phyloP scores from a whole-genome alignment of 2,797 vertebrate species.

The Tympanoctomys barrerae region DNA sequence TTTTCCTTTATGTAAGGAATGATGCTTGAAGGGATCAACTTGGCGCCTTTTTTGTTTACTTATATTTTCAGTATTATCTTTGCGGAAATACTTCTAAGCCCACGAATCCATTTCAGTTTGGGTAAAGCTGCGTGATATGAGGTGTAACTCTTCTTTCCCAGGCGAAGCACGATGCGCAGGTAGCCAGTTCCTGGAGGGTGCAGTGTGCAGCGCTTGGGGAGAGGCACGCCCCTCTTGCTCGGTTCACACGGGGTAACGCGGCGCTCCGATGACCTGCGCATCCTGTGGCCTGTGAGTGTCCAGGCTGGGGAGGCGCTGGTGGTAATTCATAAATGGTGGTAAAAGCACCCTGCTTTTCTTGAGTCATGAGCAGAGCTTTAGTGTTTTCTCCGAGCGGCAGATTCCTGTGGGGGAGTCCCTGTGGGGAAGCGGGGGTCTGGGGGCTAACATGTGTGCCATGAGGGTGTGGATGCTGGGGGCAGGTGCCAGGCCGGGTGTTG shows the following conservation, averaged over 20 bases:
- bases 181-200: neutral
- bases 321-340: neutral
- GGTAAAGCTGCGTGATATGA: neutral
- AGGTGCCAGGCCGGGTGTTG: neutral
- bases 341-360: neutral
- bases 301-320: neutral
- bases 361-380: neutral
- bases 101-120: neutral
- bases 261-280: neutral
- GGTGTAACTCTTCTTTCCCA: neutral
- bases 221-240: neutral
- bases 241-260: neutral
- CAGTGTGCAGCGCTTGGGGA: neutral
- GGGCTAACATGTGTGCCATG: neutral
- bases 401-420: neutral
- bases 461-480: neutral
- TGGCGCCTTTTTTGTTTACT: neutral
- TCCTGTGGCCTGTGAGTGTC: neutral
- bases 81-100: neutral
- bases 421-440: neutral
- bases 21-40: neutral
- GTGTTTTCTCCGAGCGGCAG: neutral
- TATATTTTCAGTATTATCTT: constrained; percentile 1
- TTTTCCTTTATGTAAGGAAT: neutral
- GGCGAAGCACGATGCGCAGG: neutral